These are phyloP conservation scores for Oligia fasciuncula DNA, from an alignment of 2,888 invertebrate species.

Conservation along the genomic window DNA sequence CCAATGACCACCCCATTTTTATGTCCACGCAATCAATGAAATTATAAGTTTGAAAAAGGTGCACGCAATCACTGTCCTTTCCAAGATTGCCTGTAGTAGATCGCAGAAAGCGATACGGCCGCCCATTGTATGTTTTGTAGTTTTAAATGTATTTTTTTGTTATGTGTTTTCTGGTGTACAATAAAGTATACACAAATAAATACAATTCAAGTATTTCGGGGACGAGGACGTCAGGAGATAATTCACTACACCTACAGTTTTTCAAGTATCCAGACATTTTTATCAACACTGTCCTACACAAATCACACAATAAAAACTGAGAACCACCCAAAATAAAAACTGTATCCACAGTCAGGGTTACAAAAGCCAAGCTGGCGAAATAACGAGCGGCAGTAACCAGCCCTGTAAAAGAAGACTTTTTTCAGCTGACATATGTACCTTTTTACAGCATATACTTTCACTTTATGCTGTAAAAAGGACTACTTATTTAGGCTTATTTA, in stretches of 20 bases:
- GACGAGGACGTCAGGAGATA: not conserved
- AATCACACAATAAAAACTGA: not conserved
- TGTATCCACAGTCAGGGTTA: not conserved
- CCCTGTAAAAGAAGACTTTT: conserved; percentile 30
- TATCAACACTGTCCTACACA: conserved; percentile 2
- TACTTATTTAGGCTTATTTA: conserved; percentile 16
- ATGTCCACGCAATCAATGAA: not conserved
- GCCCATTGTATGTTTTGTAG: not conserved
- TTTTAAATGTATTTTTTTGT: not conserved
- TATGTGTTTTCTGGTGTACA: not conserved
- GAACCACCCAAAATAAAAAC: conserved; percentile 22
- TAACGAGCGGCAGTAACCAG: conserved; percentile 41
- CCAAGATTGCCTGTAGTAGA: not conserved
- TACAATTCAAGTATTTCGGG: not conserved
- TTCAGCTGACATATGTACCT: conserved; percentile 7
- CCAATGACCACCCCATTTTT: not conserved
- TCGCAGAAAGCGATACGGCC: not conserved
- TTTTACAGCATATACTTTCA: conserved; percentile 17
- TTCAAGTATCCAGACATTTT: not conserved
- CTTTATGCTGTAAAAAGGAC: conserved; percentile 27
- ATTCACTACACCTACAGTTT: not conserved
- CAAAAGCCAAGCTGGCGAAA: conserved; percentile 23
- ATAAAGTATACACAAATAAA: not conserved
- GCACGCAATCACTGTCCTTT: not conserved
- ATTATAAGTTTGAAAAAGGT: no score